These are phyloP conservation scores for Sinocyclocheilus maitianheensis DNA, from an alignment of 2,113 vertebrate species.

Conservation along the genomic window DNA sequence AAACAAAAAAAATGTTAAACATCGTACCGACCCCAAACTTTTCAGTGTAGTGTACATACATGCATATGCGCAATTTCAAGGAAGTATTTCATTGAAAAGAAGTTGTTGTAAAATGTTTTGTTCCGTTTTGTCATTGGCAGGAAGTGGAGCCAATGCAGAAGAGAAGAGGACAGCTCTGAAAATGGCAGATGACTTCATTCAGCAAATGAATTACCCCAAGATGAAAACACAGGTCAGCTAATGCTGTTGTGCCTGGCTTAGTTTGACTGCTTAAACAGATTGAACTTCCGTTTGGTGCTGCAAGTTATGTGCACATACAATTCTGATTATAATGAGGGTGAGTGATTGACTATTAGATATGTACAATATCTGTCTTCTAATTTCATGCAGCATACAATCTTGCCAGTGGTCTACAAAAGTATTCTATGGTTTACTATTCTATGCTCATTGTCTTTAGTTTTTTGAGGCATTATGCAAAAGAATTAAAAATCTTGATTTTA, in stretches of 20 bases:
- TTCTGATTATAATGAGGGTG: neutral
- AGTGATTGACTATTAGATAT: neutral
- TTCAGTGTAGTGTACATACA: neutral
- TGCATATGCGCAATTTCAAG: neutral
- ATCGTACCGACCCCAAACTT: too few relatives aligned
- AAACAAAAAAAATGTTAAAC: too few relatives aligned
- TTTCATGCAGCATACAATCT: neutral
- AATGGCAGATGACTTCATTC: slow-evolving; percentile 85
- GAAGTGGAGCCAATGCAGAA: slow-evolving; percentile 80
- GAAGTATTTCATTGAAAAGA: neutral
- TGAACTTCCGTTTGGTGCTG: too few relatives aligned
- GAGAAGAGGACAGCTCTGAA: slow-evolving; percentile 81
- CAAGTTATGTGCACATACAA: neutral
- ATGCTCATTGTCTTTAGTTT: neutral
- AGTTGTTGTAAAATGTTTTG: too few relatives aligned
- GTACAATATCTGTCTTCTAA: neutral
- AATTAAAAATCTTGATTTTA: neutral
- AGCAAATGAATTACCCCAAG: slow-evolving; percentile 81
- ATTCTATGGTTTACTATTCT: neutral
- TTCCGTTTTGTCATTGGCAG: slow-evolving; percentile 61
- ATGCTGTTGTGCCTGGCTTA: neutral
- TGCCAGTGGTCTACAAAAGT: neutral
- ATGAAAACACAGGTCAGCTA: slow-evolving; percentile 84
- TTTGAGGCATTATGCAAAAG: neutral
- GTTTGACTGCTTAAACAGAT: too few relatives aligned